phyloP scores from a whole-genome alignment of 2,888 invertebrate genomes.

The Thalpophila matura region DNA sequence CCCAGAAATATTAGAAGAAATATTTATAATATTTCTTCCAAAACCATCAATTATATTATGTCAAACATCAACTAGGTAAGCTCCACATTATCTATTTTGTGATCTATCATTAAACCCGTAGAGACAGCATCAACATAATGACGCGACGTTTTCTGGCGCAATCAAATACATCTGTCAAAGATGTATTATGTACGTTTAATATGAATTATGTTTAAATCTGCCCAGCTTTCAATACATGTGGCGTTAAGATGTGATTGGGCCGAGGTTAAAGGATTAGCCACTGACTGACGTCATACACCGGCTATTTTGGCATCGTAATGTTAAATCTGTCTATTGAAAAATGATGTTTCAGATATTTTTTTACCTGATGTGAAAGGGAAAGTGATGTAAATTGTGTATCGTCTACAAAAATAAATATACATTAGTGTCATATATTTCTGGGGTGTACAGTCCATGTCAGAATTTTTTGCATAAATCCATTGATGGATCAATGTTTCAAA shows the following conservation, averaged over 20 bases:
- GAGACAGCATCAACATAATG: conserved; percentile 23
- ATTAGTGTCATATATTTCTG: conserved; percentile 28
- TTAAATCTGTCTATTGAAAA: conserved; percentile 56
- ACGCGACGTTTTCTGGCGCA: conserved; percentile 41
- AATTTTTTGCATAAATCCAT: conserved; percentile 1
- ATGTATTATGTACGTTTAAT: conserved; percentile 52
- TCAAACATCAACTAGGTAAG: not conserved
- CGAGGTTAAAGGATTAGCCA: conserved; percentile 37
- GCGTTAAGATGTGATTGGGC: conserved; percentile 52
- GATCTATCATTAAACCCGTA: not conserved
- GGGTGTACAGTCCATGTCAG: conserved; percentile 11
- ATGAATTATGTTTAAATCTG: conserved; percentile 58
- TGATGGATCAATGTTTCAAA: conserved; percentile 6
- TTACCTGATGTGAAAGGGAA: conserved; percentile 29
- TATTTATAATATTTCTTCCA: not conserved
- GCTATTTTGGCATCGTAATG: conserved; percentile 53
- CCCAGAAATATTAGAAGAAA: too few relatives aligned
- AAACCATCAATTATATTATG: not conserved
- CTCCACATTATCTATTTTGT: too few relatives aligned
- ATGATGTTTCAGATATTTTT: conserved; percentile 38
- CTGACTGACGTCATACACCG: conserved; percentile 42
- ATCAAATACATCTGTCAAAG: conserved; percentile 59
- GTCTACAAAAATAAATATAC: conserved; percentile 28
- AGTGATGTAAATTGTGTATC: conserved; percentile 32
- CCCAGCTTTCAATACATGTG: conserved; percentile 55